Evolutionary conservation across 1,140 invertebrate species (phyloP).

Genomic region (Danaus plexippus): DNA sequence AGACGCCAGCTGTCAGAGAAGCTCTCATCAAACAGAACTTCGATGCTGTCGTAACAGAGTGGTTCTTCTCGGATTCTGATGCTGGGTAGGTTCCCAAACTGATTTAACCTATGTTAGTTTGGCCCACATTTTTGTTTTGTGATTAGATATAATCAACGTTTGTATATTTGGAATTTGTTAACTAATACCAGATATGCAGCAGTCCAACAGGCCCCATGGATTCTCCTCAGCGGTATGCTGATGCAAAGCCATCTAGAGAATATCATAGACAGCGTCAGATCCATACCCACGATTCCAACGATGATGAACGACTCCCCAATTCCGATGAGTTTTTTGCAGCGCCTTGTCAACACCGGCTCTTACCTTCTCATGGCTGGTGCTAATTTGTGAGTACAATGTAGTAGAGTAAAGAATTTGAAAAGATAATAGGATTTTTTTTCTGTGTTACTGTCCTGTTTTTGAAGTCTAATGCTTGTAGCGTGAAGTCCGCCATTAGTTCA

Average conservation of each 20-base stretch:
- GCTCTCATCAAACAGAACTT: conserved; percentile 24
- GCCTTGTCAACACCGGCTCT: conserved; percentile 24
- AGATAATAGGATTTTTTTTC: too few relatives aligned
- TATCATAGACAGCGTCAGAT: conserved; percentile 30
- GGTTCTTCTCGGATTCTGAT: conserved; percentile 37
- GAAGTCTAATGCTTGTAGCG: too few relatives aligned
- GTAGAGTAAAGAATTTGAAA: too few relatives aligned
- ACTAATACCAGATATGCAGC: conserved; percentile 46
- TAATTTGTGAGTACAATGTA: conserved; percentile 33
- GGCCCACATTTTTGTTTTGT: too few relatives aligned
- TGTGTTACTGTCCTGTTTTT: too few relatives aligned
- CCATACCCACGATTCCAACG: conserved; percentile 27
- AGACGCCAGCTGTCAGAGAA: conserved; percentile 13
- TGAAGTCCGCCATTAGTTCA: too few relatives aligned
- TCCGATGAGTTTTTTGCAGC: conserved; percentile 31
- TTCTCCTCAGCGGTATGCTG: conserved; percentile 26
- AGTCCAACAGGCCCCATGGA: conserved; percentile 40
- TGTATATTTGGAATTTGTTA: too few relatives aligned
- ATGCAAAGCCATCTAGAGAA: conserved; percentile 30
- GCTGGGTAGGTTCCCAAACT: conserved; percentile 30
- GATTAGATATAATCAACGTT: too few relatives aligned
- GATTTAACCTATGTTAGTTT: background rate
- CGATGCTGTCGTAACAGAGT: conserved; percentile 40
- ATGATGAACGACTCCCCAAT: conserved; percentile 21
- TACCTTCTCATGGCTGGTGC: conserved; percentile 13